Percentiles rank a stretch among this genome's conserved stretches.
Evolutionary conservation across 2,888 invertebrate species (phyloP).

Genomic region (Apeira syringaria): DNA sequence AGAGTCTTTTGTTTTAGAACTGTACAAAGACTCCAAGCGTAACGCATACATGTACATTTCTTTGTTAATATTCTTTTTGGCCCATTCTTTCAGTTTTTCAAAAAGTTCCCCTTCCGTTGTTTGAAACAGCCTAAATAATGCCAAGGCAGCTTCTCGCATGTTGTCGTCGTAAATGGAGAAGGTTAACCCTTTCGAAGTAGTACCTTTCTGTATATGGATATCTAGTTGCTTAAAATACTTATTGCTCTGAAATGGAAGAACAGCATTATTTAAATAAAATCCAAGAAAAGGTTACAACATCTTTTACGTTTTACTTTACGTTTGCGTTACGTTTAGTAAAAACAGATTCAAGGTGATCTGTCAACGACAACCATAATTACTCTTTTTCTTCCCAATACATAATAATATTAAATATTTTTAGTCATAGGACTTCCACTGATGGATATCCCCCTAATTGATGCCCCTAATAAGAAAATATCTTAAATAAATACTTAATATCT

Average conservation of each 20-base stretch:
- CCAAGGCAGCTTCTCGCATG: constrained; percentile 70
- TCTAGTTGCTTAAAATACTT: constrained; percentile 46
- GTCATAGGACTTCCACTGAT: too few relatives aligned
- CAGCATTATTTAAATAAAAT: too few relatives aligned
- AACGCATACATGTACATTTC: constrained; percentile 76
- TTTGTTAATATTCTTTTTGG: constrained; percentile 66
- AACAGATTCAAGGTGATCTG: too few relatives aligned
- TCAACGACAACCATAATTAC: too few relatives aligned
- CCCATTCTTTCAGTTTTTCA: constrained; percentile 60
- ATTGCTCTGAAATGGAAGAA: constrained; percentile 49
- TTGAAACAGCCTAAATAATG: constrained; percentile 70
- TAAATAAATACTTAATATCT: too few relatives aligned
- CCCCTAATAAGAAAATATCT: too few relatives aligned
- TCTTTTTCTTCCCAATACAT: too few relatives aligned
- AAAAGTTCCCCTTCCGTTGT: constrained; percentile 57
- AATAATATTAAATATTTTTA: too few relatives aligned
- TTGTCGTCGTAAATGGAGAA: constrained; percentile 76
- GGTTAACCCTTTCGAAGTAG: constrained; percentile 57
- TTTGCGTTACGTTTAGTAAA: too few relatives aligned
- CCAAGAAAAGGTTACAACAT: too few relatives aligned
- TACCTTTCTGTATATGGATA: constrained; percentile 48
- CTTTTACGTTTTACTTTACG: too few relatives aligned
- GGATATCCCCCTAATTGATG: too few relatives aligned
- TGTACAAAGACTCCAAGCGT: constrained; percentile 66
- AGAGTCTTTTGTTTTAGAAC: constrained; percentile 41